Conservation (phyloP, 2,113 vertebrate genomes). For the Channa argus region DNA sequence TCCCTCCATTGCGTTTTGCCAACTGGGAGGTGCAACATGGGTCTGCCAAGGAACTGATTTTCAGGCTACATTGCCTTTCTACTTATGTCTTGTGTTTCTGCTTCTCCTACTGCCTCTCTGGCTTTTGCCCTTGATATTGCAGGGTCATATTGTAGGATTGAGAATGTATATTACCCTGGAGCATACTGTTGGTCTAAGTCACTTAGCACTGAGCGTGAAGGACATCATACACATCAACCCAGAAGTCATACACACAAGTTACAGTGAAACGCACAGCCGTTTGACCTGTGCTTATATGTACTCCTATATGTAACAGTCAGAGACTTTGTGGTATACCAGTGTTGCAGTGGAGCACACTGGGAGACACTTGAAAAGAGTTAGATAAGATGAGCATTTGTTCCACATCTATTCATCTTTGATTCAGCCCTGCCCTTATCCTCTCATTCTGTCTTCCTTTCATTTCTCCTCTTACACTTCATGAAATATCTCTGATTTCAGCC, state of each 20-base stretch:
- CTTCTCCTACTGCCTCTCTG: conserved; percentile 22
- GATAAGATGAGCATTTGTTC: conserved; percentile 50
- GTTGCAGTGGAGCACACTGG: conserved; percentile 1
- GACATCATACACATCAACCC: conserved; percentile 13
- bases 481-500: conserved; percentile 59
- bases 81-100: conserved; percentile 30
- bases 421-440: conserved; percentile 39
- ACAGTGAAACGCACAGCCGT: conserved; percentile 27
- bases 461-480: conserved; percentile 33
- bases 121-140: conserved; percentile 45
- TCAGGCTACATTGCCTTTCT: conserved; percentile 20
- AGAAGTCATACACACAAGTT: conserved; percentile 27
- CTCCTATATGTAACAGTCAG: background rate
- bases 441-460: conserved; percentile 27
- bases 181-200: conserved; percentile 37
- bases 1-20: conserved; percentile 47
- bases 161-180: conserved; percentile 26
- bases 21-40: conserved; percentile 26
- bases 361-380: conserved; percentile 22
- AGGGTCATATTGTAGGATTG: conserved; percentile 35
- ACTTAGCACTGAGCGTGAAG: conserved; percentile 45
- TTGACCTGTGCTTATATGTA: conserved; percentile 25
- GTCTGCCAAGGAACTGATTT: conserved; percentile 51
- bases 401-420: conserved; percentile 54
- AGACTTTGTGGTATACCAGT: background rate